A percentile compares a stretch with the other conserved stretches of the same genome.
phyloP scores from a whole-genome alignment of 2,113 vertebrate genomes.

The Cisticola juncidis region DNA sequence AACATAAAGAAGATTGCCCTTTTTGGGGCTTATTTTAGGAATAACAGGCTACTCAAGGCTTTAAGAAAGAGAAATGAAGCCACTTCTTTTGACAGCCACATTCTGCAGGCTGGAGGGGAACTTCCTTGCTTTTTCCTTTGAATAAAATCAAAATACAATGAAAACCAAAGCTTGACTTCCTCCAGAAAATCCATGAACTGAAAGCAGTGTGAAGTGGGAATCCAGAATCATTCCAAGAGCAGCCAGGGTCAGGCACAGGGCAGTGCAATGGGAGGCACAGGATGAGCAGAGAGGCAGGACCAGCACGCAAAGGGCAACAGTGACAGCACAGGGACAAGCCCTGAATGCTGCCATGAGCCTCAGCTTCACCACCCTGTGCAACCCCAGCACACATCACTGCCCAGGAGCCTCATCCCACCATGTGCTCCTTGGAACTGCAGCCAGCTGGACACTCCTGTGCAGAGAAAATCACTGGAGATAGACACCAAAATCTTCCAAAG shows the following conservation, averaged over 20 bases:
- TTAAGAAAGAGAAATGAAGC: background rate
- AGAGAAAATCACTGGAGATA: background rate
- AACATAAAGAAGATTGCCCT: background rate
- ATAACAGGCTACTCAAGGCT: background rate
- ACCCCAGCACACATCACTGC: background rate
- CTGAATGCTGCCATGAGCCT: background rate
- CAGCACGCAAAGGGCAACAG: background rate
- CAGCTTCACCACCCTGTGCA: background rate
- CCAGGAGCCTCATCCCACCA: background rate
- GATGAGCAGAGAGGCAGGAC: background rate
- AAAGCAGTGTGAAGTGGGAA: background rate
- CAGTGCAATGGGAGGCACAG: fast-evolving
- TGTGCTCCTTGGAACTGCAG: background rate
- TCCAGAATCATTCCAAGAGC: background rate
- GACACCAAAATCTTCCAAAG: background rate
- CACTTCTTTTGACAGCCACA: background rate
- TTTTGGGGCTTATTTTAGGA: background rate
- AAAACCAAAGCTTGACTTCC: background rate
- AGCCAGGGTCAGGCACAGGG: background rate
- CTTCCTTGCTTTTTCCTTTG: background rate
- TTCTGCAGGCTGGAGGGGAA: background rate
- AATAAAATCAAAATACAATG: background rate
- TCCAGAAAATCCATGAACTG: background rate
- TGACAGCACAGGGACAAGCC: background rate
- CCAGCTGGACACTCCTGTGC: background rate